Percentiles rank a stretch among this genome's conserved stretches.
These are phyloP conservation scores for Hemiprocne comata DNA, from an alignment of 2,113 vertebrate species.

Conservation along the genomic window DNA sequence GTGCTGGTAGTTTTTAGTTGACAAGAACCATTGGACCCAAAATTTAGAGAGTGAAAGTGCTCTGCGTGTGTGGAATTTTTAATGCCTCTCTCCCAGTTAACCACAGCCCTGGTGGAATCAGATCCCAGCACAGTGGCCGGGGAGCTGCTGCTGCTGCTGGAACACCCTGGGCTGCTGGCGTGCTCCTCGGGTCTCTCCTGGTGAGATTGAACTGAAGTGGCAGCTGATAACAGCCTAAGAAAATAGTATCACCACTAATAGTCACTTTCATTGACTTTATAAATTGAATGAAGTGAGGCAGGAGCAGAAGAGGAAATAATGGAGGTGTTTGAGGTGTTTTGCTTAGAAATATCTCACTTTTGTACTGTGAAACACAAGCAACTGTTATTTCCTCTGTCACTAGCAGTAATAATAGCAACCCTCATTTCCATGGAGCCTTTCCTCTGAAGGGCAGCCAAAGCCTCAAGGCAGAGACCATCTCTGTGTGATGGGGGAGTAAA, in stretches of 20 bases:
- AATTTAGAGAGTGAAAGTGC: background rate
- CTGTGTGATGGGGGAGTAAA: background rate
- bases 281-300: slow-evolving; percentile 32
- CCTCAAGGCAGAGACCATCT: background rate
- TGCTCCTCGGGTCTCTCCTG: background rate
- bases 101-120: background rate
- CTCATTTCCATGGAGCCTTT: background rate
- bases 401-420: background rate
- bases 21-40: slow-evolving; percentile 2
- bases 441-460: background rate
- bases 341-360: slow-evolving; percentile 6
- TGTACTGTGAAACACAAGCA: background rate
- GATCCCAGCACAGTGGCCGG: background rate
- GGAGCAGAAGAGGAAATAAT: slow-evolving; percentile 17
- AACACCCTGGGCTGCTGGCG: background rate
- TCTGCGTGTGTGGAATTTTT: background rate
- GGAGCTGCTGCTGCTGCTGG: background rate
- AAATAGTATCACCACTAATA: background rate
- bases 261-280: background rate
- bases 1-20: background rate
- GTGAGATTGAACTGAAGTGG: background rate
- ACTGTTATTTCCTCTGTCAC: background rate
- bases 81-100: background rate
- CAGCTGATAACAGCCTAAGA: slow-evolving; percentile 24
- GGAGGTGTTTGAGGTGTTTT: slow-evolving; percentile 11